Percentiles rank a stretch among this genome's conserved stretches.
phyloP scores from a whole-genome alignment of 53 echinoderm and acorn worm species.

The Echinometra lucunter region DNA sequence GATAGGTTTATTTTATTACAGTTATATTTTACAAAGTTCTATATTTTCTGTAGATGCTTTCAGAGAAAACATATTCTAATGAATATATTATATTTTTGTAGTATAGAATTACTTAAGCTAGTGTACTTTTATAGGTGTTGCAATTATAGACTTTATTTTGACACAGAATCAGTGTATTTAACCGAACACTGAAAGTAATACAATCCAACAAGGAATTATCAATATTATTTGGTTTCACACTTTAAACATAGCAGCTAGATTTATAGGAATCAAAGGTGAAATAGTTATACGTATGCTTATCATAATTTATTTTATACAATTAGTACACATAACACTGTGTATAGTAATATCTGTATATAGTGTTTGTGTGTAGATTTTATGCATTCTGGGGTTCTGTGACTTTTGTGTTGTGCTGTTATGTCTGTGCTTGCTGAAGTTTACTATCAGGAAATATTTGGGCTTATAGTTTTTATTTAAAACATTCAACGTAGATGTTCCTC shows the following conservation, averaged over 20 bases:
- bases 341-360: neutral
- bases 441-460: neutral
- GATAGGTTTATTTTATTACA: neutral
- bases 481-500: neutral
- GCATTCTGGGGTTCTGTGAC: neutral
- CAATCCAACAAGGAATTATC: no score
- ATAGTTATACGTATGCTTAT: neutral
- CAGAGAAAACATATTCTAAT: neutral
- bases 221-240: neutral
- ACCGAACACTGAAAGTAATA: neutral
- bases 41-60: neutral
- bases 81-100: neutral
- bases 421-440: neutral
- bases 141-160: neutral
- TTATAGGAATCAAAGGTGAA: neutral
- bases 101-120: neutral
- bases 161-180: neutral
- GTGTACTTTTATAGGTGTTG: neutral
- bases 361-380: neutral
- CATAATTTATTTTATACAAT: conserved; percentile 4
- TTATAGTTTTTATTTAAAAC: neutral
- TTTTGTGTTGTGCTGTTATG: neutral
- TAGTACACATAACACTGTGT: no score
- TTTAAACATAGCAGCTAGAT: neutral
- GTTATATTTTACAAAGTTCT: neutral